Evolutionary conservation across 2,113 vertebrate genomes (phyloP), one percentile per base, ranked within the genome.

Genomic region (Candoia aspera): DNA sequence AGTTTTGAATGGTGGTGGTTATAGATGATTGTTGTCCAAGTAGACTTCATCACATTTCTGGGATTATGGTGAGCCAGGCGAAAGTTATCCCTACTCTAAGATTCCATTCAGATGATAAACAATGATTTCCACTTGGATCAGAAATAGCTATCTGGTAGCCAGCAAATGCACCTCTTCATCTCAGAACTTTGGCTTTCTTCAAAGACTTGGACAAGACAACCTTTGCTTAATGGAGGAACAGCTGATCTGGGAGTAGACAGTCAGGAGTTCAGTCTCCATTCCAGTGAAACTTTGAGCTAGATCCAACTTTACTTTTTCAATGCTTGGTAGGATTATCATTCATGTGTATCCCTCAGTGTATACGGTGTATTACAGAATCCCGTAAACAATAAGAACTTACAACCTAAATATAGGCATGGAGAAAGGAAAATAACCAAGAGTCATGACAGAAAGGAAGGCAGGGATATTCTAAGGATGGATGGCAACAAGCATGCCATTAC

Each of bases 31-130:
- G 89, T 85, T 89, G 6, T 93, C 91, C 87, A 0, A 94, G 88
- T 60, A 91, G 68, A 93, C 62, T 62, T 85, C 87, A 92, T 86
- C 91, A 90, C 87, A 86, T 88, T 95, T 95, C 91, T 92, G 94
- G 94, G 93, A 93, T 60, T 55, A 90, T 93, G 95, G 90, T 68
- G 88, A 93, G 12, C 62, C 90, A 88, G 93, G 93, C 17, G 64
- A 57, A 68, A 93, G 79, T 95, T 94, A 90, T 94, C 73, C 94
- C 23, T 86, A 57, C 15, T 88, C 54, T 3, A 84, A 96, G 91
- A 96, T 37, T 59, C 11, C 90, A 91, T 88, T 46, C 33, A 91
- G 21, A 55, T 93, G 33, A 10, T 46, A 73, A 90, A 92, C 58
- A 37, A 60, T 42, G 85, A 62, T 53, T 46, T 53, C 88, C 46